Evolutionary conservation across 2,113 vertebrate species (phyloP), one percentile per base, ranked within the genome.

Genomic region (Scomber scombrus): DNA sequence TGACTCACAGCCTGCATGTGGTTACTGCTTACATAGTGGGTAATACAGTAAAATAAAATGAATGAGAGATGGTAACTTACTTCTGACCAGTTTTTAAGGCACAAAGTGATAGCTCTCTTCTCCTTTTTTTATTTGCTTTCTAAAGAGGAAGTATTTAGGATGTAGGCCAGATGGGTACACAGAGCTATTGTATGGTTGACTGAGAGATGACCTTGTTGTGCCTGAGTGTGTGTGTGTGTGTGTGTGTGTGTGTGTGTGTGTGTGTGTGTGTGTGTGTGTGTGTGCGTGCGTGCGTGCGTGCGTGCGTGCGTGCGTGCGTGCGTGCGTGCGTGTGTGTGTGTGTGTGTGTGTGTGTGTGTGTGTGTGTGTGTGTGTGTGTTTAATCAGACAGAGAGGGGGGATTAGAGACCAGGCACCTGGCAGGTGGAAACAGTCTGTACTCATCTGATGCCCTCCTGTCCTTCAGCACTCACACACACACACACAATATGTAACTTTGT

Each of bases 321-420:
- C 77, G 71, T 76, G 54, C 74, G 64, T 74, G 71, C 70, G 80
- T 70, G 73, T 75, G 82, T 86, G 76, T 78, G 71, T 86, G 89
- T 91, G 76, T 93, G 91, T 94, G n/a, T n/a, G 23, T 26, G 23
- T 72, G 79, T 78, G 78, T 79, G 71, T 76, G 54, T 77, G 64
- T 74, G 71, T 73, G 80, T 70, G 73, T 75, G 82, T 86, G 76
- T 78, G 71, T 86, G 89, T 91, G 76, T 93, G 91, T 94, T 86
- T 93, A 93, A 93, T 93, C 89, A 91, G 91, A 93, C 88, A 90
- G 92, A 91, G 88, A 93, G 91, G 81, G 85, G 80, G 91, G 92
- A 93, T 94, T 92, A 94, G 85, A 91, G 91, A 89, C 84, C 84
- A 88, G 80, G 91, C 93, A 92, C 92, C 92, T 93, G 91, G 84